Evolutionary conservation across 2,888 invertebrate genomes (phyloP).

Genomic region (Ischnus inquisitorius): DNA sequence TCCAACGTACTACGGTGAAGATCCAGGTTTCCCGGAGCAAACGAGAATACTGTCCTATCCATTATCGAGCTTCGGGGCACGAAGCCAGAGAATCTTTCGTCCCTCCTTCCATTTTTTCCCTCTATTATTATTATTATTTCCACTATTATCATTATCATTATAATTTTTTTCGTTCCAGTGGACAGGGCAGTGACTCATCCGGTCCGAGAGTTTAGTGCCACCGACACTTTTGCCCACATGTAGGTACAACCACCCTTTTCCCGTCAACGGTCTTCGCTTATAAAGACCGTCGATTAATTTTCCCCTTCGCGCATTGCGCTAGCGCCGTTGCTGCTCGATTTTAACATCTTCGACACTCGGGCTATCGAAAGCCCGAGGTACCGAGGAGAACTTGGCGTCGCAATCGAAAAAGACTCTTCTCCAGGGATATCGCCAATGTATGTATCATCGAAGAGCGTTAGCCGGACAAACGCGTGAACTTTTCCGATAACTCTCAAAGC

Average conservation of each 20-base stretch:
- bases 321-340: constrained; percentile 20
- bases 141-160: too few species aligned
- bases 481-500: not conserved
- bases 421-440: not conserved
- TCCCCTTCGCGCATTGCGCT: not conserved
- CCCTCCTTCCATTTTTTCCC: constrained; percentile 11
- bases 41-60: constrained; percentile 28
- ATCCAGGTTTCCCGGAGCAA: constrained; percentile 26
- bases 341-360: not conserved
- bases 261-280: constrained; percentile 6
- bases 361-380: not conserved
- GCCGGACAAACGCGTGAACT: not conserved
- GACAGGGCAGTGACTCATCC: constrained; percentile 64
- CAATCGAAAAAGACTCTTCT: constrained; percentile 53
- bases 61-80: constrained; percentile 34
- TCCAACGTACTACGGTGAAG: constrained; percentile 50
- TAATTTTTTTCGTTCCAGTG: constrained; percentile 4
- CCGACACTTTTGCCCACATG: constrained; percentile 40
- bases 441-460: not conserved
- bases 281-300: constrained; percentile 52
- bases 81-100: constrained; percentile 53
- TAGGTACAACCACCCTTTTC: constrained; percentile 15
- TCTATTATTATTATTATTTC: constrained; percentile 4
- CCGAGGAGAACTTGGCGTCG: not conserved
- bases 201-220: constrained; percentile 36